Evolutionary conservation across 2,888 invertebrate genomes (phyloP).

Genomic region (Agrypnus murinus): DNA sequence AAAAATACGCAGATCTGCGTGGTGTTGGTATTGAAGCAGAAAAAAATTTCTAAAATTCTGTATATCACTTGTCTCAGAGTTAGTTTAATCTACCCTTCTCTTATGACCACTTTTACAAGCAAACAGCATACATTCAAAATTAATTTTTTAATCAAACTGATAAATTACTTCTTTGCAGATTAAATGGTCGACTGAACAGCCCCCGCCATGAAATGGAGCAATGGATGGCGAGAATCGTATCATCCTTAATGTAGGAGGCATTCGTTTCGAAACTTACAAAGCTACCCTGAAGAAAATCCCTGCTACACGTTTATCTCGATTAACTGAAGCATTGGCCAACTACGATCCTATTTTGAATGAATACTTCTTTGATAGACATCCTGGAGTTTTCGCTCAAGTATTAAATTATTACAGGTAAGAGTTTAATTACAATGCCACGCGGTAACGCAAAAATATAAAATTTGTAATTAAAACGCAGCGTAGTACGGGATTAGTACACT

Average conservation of each 20-base stretch:
- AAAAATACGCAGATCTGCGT: no score
- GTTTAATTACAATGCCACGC: not conserved
- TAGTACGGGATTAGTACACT: no score
- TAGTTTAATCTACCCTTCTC: no score
- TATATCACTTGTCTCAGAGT: no score
- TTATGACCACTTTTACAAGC: no score
- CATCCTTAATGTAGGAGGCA: slow-evolving; percentile 95
- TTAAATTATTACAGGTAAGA: slow-evolving; percentile 88
- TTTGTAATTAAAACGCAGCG: no score
- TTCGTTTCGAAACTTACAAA: slow-evolving; percentile 85
- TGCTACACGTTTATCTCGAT: slow-evolving; percentile 86
- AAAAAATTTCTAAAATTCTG: no score
- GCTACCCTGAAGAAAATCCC: slow-evolving; percentile 92
- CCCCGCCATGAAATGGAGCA: slow-evolving; percentile 59
- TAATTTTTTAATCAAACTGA: not conserved
- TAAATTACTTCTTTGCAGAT: slow-evolving; percentile 37
- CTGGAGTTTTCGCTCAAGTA: slow-evolving; percentile 92
- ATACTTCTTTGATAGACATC: slow-evolving; percentile 90
- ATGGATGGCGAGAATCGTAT: slow-evolving; percentile 96
- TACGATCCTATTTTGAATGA: slow-evolving; percentile 93
- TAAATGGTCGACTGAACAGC: slow-evolving; percentile 45
- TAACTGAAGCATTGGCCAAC: slow-evolving; percentile 90
- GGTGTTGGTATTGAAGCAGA: no score
- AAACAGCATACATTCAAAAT: not conserved
- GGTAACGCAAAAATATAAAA: no score